phyloP scores from a whole-genome alignment of 2,888 invertebrate species.

The Strigamia maritima region DNA sequence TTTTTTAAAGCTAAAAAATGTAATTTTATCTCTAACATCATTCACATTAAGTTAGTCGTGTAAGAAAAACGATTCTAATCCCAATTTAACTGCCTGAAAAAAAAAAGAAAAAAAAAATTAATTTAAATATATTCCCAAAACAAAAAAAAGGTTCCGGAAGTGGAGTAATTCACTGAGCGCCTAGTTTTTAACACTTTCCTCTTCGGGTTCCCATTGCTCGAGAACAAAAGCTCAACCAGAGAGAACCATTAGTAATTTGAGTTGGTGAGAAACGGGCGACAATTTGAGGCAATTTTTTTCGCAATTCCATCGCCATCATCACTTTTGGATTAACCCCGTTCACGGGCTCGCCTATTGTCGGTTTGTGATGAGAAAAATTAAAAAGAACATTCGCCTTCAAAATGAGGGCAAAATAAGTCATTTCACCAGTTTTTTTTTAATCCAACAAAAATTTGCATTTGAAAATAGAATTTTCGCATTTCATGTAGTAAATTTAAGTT shows the following conservation, averaged over 20 bases:
- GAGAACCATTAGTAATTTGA: background rate
- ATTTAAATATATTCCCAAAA: background rate
- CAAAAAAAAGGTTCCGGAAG: background rate
- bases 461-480: no score
- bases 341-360: background rate
- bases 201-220: background rate
- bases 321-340: slow-evolving; percentile 21
- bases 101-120: background rate
- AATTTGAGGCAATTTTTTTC: slow-evolving; percentile 22
- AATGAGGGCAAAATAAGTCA: background rate
- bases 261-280: slow-evolving; percentile 5
- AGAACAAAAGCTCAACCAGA: background rate
- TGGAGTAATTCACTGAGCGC: background rate
- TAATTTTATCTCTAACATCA: slow-evolving; percentile 14
- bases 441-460: background rate
- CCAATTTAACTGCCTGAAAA: background rate
- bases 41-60: background rate
- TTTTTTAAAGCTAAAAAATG: background rate
- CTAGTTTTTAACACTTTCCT: slow-evolving; percentile 10
- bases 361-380: background rate
- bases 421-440: background rate
- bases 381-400: background rate
- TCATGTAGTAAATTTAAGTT: no score
- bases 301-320: background rate
- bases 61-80: background rate